phyloP scores from a whole-genome alignment of 2,113 vertebrate species.

The Turnix velox region DNA sequence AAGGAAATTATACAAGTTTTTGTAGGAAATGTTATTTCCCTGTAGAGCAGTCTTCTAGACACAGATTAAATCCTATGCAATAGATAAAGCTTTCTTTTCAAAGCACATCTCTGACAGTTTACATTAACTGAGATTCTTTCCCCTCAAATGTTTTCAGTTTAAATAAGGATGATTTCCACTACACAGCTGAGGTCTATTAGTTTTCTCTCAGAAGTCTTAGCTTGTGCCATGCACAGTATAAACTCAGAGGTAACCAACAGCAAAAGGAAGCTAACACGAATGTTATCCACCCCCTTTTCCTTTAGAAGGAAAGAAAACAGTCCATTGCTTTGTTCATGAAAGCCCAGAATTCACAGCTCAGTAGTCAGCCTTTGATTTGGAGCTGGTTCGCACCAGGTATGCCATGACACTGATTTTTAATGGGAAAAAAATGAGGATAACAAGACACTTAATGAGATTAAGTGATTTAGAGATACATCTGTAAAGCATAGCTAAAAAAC shows the following conservation, averaged over 20 bases:
- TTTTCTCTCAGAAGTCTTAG: background rate
- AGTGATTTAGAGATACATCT: slow-evolving; percentile 36
- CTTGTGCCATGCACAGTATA: background rate
- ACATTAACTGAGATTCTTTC: background rate
- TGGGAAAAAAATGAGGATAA: slow-evolving; percentile 6
- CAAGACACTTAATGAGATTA: slow-evolving; percentile 39
- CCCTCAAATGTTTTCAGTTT: background rate
- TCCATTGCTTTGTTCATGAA: slow-evolving; percentile 13
- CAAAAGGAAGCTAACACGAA: background rate
- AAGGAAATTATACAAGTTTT: background rate
- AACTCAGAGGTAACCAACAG: background rate
- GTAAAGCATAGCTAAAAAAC: background rate
- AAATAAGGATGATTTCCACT: background rate
- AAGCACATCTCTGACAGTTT: background rate
- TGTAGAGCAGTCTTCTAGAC: background rate
- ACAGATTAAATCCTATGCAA: background rate
- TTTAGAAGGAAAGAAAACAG: background rate
- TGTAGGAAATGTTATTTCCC: background rate
- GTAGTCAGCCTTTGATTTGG: slow-evolving; percentile 38
- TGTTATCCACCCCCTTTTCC: background rate
- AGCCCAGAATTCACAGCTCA: background rate
- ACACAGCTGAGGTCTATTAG: background rate
- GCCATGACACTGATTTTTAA: background rate
- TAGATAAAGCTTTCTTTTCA: background rate
- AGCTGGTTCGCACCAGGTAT: background rate